phyloP scores from a whole-genome alignment of 2,888 invertebrate genomes.

The Eustalomyia histrio region DNA sequence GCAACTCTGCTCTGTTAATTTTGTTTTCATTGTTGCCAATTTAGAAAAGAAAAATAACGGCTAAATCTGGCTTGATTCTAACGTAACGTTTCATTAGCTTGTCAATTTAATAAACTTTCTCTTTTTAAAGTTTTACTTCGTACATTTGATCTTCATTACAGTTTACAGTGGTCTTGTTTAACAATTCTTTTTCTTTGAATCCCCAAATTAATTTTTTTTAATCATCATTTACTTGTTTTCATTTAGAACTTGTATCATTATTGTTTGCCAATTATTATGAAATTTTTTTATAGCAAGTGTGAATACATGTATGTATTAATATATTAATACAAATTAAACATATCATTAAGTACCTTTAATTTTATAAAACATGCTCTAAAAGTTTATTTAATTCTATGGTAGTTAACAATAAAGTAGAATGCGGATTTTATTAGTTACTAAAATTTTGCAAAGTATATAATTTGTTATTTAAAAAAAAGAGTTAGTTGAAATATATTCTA shows the following conservation, averaged over 20 bases:
- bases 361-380: conserved; percentile 32
- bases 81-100: too few species aligned
- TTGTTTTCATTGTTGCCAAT: too few species aligned
- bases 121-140: too few species aligned
- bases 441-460: not conserved
- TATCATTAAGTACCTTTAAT: conserved; percentile 11
- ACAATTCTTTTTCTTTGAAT: too few species aligned
- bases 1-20: too few species aligned
- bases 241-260: not conserved
- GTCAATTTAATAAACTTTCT: too few species aligned
- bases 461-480: not conserved
- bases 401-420: conserved; percentile 26
- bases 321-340: conserved; percentile 17
- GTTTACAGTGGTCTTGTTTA: too few species aligned
- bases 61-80: too few species aligned
- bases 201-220: too few species aligned
- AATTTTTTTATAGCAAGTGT: not conserved
- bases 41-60: too few species aligned
- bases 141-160: too few species aligned
- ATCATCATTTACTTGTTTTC: not conserved
- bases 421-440: conserved; percentile 17
- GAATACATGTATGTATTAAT: not conserved
- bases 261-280: conserved; percentile 4
- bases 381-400: conserved; percentile 23
- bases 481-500: too few species aligned